These are phyloP conservation scores for Anoncus sp. DNA, from an alignment of 2,888 invertebrate genomes.

Conservation along the genomic window DNA sequence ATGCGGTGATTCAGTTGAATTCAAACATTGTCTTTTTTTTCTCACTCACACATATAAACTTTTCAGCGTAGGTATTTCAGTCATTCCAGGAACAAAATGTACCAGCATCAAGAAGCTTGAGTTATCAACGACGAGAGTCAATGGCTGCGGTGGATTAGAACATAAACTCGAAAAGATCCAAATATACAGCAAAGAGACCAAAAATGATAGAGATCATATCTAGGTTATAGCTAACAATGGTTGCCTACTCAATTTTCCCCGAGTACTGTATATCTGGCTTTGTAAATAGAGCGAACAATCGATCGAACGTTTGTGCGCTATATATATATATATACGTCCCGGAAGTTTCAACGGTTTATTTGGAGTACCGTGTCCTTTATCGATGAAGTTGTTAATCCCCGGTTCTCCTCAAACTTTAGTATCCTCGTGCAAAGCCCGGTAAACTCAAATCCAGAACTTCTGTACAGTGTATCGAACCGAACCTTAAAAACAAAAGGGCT, in stretches of 20 bases:
- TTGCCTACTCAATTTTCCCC: not conserved
- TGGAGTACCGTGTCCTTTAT: constrained; percentile 29
- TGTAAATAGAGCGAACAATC: constrained; percentile 5
- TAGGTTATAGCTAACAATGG: too few species aligned
- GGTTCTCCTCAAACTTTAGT: constrained; percentile 25
- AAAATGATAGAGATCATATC: too few species aligned
- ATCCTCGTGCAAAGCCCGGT: constrained; percentile 6
- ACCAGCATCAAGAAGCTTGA: not conserved
- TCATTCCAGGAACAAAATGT: too few species aligned
- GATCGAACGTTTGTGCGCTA: not conserved
- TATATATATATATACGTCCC: not conserved
- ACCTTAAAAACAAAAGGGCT: constrained; percentile 2
- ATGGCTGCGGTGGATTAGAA: too few species aligned
- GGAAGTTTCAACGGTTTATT: constrained; percentile 37
- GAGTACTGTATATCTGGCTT: not conserved
- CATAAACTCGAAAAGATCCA: too few species aligned
- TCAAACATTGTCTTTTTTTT: constrained; percentile 20
- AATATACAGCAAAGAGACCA: too few species aligned
- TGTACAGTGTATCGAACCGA: not conserved
- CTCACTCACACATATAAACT: constrained; percentile 4
- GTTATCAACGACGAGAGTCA: not conserved
- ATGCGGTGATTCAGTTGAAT: too few species aligned
- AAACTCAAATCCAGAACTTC: constrained; percentile 27
- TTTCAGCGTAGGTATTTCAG: constrained; percentile 27
- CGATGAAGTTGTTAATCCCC: constrained; percentile 49